Evolutionary conservation across 1,140 invertebrate genomes (phyloP).

Genomic region (Brachystomella parvula): DNA sequence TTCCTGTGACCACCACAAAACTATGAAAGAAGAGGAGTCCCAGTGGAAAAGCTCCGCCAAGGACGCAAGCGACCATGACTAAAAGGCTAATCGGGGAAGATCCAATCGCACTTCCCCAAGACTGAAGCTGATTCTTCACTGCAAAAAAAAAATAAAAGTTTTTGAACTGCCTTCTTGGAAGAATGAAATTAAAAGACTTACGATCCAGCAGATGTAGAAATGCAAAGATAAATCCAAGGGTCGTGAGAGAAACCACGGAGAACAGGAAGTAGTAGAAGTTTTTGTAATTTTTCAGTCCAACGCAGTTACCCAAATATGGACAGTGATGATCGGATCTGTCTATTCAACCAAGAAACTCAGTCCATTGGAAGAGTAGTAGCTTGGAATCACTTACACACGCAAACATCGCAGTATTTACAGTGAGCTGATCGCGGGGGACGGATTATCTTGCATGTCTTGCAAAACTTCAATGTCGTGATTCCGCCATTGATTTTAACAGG

Average conservation of each 20-base stretch:
- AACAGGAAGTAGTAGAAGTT: background rate
- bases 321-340: background rate
- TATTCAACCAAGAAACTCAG: background rate
- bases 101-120: background rate
- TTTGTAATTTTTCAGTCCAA: conserved; percentile 6
- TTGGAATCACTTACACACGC: background rate
- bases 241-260: background rate
- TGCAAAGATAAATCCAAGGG: background rate
- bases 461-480: background rate
- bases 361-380: background rate
- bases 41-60: background rate
- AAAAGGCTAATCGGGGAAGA: background rate
- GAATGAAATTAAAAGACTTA: background rate
- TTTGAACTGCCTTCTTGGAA: too few relatives aligned
- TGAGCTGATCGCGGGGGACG: background rate
- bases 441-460: background rate
- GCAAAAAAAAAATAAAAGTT: too few relatives aligned
- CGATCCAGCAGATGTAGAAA: background rate
- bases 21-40: background rate
- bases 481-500: background rate
- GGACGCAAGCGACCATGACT: background rate
- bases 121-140: background rate
- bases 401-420: background rate
- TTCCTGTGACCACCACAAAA: background rate
- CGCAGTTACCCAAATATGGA: background rate